Evolutionary conservation across 1,140 invertebrate genomes (phyloP).

Genomic region (Penaeus vannamei): DNA sequence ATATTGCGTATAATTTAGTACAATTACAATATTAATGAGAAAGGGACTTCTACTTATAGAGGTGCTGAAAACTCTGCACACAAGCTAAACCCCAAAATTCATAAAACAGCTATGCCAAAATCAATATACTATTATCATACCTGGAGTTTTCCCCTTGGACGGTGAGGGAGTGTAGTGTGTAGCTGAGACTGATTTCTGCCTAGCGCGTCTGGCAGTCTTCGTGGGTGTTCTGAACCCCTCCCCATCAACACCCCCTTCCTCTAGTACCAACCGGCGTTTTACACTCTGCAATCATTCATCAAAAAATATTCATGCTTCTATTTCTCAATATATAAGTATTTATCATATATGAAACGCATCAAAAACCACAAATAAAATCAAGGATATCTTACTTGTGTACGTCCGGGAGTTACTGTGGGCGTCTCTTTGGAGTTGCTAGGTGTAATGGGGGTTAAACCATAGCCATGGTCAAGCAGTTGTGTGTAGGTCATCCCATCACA

Average conservation of each 20-base stretch:
- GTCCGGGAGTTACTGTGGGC: constrained; percentile 72
- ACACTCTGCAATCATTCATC: constrained; percentile 75
- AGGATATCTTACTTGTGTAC: constrained; percentile 73
- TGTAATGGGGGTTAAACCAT: constrained; percentile 81
- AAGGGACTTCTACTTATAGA: too few relatives aligned
- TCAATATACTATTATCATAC: constrained; percentile 56
- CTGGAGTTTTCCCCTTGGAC: constrained; percentile 65
- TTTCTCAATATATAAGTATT: not conserved
- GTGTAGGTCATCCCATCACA: constrained; percentile 70
- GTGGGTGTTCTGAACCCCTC: constrained; percentile 77
- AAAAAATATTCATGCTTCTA: not conserved
- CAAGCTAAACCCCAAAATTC: too few relatives aligned
- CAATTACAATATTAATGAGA: too few relatives aligned
- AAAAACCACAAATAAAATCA: constrained; percentile 46
- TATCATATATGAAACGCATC: not conserved
- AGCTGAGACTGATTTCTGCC: constrained; percentile 68
- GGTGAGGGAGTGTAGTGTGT: constrained; percentile 64
- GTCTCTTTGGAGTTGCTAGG: constrained; percentile 79
- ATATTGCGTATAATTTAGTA: not conserved
- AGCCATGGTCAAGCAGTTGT: constrained; percentile 87
- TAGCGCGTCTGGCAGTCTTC: constrained; percentile 69
- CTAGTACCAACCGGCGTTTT: constrained; percentile 85
- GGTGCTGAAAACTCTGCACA: too few relatives aligned
- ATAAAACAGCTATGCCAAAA: not conserved
- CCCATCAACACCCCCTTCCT: constrained; percentile 71